Evolutionary conservation across 1,140 invertebrate species (phyloP).

Genomic region (Panagrolaimus sp.): DNA sequence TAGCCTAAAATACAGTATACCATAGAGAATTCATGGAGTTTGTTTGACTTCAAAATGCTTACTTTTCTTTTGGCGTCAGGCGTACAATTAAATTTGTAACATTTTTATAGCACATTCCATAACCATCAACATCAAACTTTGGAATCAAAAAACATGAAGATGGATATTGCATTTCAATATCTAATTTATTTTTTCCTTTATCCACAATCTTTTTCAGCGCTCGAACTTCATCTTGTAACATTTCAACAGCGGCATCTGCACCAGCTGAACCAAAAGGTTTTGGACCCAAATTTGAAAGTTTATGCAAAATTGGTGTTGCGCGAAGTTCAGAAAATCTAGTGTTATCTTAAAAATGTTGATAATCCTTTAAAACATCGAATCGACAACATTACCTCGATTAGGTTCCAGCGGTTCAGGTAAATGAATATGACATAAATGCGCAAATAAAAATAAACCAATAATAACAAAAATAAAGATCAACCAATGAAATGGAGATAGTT

Average conservation of each 20-base stretch:
- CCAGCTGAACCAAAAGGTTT: slow-evolving; percentile 32
- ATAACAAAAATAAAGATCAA: too few relatives aligned
- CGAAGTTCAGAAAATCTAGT: neutral
- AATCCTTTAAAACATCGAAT: neutral
- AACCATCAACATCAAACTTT: slow-evolving; percentile 64
- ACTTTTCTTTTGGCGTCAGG: slow-evolving; percentile 61
- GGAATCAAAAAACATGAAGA: slow-evolving; percentile 71
- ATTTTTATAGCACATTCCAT: slow-evolving; percentile 64
- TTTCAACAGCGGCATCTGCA: slow-evolving; percentile 26
- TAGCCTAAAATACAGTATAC: too few relatives aligned
- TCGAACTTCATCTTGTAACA: slow-evolving; percentile 30
- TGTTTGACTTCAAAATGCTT: too few relatives aligned
- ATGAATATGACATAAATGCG: too few relatives aligned
- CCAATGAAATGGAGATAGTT: too few relatives aligned
- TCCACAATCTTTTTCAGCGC: slow-evolving; percentile 17
- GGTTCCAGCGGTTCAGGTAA: neutral
- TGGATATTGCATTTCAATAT: slow-evolving; percentile 66
- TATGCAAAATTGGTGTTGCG: neutral
- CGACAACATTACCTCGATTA: neutral
- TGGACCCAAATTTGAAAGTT: neutral
- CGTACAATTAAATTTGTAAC: slow-evolving; percentile 70
- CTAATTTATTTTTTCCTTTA: slow-evolving; percentile 32
- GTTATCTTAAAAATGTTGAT: neutral
- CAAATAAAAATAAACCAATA: too few relatives aligned
- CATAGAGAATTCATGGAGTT: too few relatives aligned